A percentile compares a stretch with the other conserved stretches of the same genome.
Conservation (phyloP, 1,140 invertebrate species). For the Dendrolimus kikuchii region DNA sequence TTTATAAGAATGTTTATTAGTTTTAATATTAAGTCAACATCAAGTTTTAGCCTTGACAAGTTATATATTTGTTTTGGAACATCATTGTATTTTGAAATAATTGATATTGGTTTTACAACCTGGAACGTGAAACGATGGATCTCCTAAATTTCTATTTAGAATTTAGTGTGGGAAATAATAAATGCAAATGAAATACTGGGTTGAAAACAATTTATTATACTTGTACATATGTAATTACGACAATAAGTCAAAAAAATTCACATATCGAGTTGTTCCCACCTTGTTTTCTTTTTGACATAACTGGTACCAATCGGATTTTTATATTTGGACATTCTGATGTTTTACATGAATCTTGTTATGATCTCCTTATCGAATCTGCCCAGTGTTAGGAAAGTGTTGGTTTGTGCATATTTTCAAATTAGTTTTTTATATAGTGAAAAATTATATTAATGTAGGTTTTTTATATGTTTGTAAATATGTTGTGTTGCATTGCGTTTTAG, state of each 20-base stretch:
- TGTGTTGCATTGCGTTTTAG: constrained; percentile 28
- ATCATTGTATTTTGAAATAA: too few relatives aligned
- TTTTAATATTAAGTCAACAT: too few relatives aligned
- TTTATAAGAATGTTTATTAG: too few relatives aligned
- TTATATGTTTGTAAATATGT: constrained; percentile 60
- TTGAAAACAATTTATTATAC: constrained; percentile 48
- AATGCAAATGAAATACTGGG: constrained; percentile 51
- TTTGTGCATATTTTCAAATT: constrained; percentile 40
- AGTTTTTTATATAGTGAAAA: constrained; percentile 38
- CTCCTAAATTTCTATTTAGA: constrained; percentile 20
- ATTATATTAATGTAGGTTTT: constrained; percentile 63
- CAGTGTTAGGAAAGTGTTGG: constrained; percentile 64
- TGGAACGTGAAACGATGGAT: neutral
- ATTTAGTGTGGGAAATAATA: constrained; percentile 26
- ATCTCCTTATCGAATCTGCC: constrained; percentile 68
- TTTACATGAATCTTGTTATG: constrained; percentile 66
- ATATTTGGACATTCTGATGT: constrained; percentile 27
- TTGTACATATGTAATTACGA: constrained; percentile 55
- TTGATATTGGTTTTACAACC: too few relatives aligned
- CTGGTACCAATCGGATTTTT: constrained; percentile 30
- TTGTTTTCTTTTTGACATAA: constrained; percentile 30
- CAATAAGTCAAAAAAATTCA: constrained; percentile 58
- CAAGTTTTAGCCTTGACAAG: too few relatives aligned
- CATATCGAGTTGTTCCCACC: constrained; percentile 62
- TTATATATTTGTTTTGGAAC: too few relatives aligned